Percentiles rank a stretch among this genome's conserved stretches.
phyloP scores from a whole-genome alignment of 2,797 vertebrate genomes.

The Pipistrellus pygmaeus region DNA sequence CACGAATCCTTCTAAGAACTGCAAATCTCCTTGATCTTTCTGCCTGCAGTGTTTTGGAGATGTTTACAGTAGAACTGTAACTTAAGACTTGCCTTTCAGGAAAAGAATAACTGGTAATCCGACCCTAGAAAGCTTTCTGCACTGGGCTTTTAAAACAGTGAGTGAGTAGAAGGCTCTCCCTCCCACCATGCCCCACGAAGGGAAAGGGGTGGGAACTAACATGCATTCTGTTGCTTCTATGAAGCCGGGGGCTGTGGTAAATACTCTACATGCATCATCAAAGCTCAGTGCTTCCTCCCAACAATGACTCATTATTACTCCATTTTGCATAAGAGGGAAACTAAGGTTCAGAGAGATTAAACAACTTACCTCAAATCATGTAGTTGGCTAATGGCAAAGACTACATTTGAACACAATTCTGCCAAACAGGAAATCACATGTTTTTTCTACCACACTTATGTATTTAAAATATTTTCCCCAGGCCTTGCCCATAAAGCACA shows the following conservation, averaged over 20 bases:
- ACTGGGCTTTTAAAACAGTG: constrained; percentile 48
- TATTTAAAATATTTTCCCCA: neutral
- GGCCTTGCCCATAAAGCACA: neutral
- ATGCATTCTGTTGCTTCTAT: accelerated
- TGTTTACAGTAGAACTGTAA: constrained; percentile 59
- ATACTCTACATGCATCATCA: neutral
- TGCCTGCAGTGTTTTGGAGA: constrained; percentile 61
- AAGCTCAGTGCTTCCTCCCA: neutral
- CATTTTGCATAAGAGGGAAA: neutral
- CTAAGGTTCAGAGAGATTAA: neutral
- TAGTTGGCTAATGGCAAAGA: constrained; percentile 14
- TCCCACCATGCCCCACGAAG: neutral
- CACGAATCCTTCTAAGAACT: constrained; percentile 67
- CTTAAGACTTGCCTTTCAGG: constrained; percentile 57
- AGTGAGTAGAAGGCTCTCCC: neutral
- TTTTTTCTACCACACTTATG: neutral
- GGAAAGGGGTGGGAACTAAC: neutral
- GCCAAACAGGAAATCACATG: constrained; percentile 11
- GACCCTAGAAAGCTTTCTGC: constrained; percentile 73
- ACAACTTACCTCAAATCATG: neutral
- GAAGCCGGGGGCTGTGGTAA: accelerated
- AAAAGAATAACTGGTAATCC: constrained; percentile 73
- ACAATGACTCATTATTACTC: neutral
- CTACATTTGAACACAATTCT: neutral
- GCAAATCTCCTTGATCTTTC: constrained; percentile 78